Conservation (phyloP, 2,113 vertebrate species). For the Corapipo altera region DNA sequence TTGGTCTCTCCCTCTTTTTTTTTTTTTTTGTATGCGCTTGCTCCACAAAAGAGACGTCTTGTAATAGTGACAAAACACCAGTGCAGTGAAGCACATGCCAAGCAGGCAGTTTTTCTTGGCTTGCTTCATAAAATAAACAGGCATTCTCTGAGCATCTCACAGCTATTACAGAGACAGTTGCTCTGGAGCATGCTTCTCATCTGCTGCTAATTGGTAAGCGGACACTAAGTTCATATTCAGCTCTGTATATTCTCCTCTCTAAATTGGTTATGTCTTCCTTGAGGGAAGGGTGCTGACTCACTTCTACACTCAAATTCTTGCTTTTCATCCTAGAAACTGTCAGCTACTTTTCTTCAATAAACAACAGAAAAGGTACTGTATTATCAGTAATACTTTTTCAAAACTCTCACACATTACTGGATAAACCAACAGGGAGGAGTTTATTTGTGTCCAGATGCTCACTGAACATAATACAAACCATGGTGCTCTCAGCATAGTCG, state of each 20-base stretch:
- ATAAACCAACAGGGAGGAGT: background rate
- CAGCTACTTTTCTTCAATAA: background rate
- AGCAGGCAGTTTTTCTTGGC: background rate
- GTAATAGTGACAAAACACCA: background rate
- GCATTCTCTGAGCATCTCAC: background rate
- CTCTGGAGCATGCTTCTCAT: background rate
- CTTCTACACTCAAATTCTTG: background rate
- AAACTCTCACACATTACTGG: background rate
- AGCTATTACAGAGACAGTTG: background rate
- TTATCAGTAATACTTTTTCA: background rate
- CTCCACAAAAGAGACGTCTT: background rate
- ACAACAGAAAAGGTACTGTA: background rate
- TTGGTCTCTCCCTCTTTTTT: background rate
- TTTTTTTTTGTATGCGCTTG: background rate
- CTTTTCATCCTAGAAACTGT: background rate
- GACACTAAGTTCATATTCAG: background rate
- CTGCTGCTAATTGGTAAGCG: background rate
- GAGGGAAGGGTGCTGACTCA: background rate
- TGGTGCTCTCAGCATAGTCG: accelerated
- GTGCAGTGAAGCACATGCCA: background rate
- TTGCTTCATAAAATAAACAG: background rate
- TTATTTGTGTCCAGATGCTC: background rate
- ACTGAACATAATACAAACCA: background rate
- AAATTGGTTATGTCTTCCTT: background rate
- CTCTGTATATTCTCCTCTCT: background rate